Evolutionary conservation across 2,113 vertebrate species (phyloP).

Genomic region (Gallinago paraguaiae): DNA sequence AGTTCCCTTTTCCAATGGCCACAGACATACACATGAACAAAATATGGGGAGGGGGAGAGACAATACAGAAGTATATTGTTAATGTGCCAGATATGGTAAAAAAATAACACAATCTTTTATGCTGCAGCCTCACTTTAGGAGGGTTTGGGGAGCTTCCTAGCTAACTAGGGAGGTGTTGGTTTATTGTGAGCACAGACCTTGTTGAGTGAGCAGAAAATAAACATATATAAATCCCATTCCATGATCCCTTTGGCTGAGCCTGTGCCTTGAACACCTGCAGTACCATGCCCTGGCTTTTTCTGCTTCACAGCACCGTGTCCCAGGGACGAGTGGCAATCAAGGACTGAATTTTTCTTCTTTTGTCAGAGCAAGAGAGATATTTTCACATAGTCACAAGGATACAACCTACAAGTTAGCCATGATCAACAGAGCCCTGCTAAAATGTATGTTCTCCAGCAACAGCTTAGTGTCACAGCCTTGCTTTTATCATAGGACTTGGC

Average conservation of each 20-base stretch:
- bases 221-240: background rate
- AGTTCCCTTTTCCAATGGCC: background rate
- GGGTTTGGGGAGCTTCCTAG: background rate
- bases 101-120: background rate
- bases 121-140: background rate
- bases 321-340: background rate
- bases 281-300: background rate
- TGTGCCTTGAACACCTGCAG: background rate
- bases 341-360: background rate
- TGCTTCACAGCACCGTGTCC: background rate
- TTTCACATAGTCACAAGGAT: background rate
- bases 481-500: background rate
- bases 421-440: background rate
- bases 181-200: background rate
- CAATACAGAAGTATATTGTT: background rate
- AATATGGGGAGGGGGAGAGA: background rate
- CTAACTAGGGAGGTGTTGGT: fast-evolving
- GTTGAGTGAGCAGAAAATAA: background rate
- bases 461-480: background rate
- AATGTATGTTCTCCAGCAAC: background rate
- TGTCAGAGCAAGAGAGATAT: background rate
- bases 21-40: background rate
- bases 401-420: background rate
- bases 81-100: background rate
- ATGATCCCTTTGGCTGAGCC: fast-evolving